Evolutionary conservation across 2,888 invertebrate genomes (phyloP), one percentile per base, ranked within the genome.

Genomic region (Acanthacorydalis orientalis): DNA sequence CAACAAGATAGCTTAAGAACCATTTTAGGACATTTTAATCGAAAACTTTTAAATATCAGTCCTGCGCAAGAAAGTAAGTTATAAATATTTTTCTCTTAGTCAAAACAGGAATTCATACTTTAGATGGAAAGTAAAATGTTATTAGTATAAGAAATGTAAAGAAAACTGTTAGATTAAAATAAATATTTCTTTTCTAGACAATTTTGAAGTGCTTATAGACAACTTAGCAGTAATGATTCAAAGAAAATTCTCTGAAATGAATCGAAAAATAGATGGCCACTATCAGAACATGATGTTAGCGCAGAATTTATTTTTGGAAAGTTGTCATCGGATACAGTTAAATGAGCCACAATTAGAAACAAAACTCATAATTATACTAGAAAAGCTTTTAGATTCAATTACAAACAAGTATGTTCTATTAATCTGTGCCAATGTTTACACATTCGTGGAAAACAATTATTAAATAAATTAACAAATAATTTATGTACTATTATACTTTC

Each of bases 241-340:
- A 50, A 51, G 55, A 52, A 53, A 55, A 51, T 48, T 59, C 7
- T 42, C 49, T 14, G 60, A 64, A 42, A 50, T 63, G 38, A 58
- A 59, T 33, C 56, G 60, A 39, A 63, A 64, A 51, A 54, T 68
- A 44, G 63, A 66, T 41, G 55, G 56, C 23, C 65, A 74, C 64
- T 73, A 78, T 61, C 70, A 77, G 59, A 73, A 74, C 57, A 65
- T 80, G 15, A 57, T 77, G 48, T 67, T 74, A 31, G 72, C 74
- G 4, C 79, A 81, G 59, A 75, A 77, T 53, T 66, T 70, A 46
- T 80, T 80, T 60, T 65, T 78, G 43, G 76, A 79, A 59, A 78
- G 77, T 14, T 81, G 80, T 58, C 74, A 78, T 53, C 64, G 75
- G 31, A 72, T 78, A 40, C 80, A 80, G 58, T 72, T 73, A 55